Evolutionary conservation across 2,797 vertebrate genomes (phyloP), one percentile per base, ranked within the genome.

Genomic region (Simalia tracyae): DNA sequence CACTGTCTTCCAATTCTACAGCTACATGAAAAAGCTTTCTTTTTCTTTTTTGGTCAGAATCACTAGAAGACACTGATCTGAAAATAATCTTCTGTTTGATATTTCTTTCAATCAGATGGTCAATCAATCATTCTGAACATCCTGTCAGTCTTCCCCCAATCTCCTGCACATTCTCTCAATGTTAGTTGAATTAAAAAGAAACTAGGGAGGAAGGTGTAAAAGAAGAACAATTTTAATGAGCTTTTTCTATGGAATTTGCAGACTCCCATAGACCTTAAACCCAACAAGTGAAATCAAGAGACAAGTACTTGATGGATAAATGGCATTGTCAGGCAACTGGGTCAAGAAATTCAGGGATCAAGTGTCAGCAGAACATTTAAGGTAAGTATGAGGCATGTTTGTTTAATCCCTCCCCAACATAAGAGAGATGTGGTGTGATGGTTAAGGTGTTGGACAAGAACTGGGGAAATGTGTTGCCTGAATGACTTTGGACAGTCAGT

Each of bases 51-150:
- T 90, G 87, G 72, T 92, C 91, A 87, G 87, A 88, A 91, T 24
- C 19, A 56, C 64, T 76, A 26, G 63, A 84, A 91, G 56, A 14
- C 19, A 24, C 86, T 8, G 8, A 87, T 56, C 64, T 11, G 90
- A 90, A 92, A 88, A 57, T 57, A 92, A 90, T 92, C 91, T 92
- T 90, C 92, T 50, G 61, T 90, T 42, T 90, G 72, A 90, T 63
- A 50, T 88, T 85, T 50, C 76, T 56, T 91, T 54, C 88, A 91
- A 84, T 90, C 31, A 72, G 31, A 72, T 31, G 2, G n/a, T 31
- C 84, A 85, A 84, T 92, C 72, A 88, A 60, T 88, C 84, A 90
- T 84, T 24, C 14, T 46, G 42, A 93, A 72, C 11, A 22, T 88
- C 57, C 90, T 90, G 89, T 90, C 91, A 92, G 50, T 19, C n/a